Conservation (phyloP, 2,797 vertebrate genomes). For the Leucoraja ocellata region DNA sequence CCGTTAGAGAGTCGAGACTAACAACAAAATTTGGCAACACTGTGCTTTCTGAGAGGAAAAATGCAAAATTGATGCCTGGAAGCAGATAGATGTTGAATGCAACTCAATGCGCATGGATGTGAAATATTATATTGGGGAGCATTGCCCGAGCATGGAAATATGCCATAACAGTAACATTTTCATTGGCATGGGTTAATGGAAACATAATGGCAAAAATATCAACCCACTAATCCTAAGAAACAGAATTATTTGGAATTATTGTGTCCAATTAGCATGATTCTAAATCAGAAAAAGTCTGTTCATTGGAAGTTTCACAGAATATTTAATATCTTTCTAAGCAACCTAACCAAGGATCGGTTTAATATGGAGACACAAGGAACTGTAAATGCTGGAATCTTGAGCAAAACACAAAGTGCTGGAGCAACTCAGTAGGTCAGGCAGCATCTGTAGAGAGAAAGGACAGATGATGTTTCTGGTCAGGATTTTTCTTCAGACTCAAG, state of each 20-base stretch:
- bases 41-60: background rate
- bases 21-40: background rate
- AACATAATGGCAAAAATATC: background rate
- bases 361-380: background rate
- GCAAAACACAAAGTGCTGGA: no score
- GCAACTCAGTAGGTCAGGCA: no score
- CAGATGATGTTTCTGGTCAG: no score
- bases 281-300: background rate
- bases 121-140: background rate
- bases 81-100: background rate
- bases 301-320: background rate
- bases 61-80: background rate
- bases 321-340: background rate
- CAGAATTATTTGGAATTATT: background rate
- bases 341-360: background rate
- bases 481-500: no score
- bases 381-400: no score
- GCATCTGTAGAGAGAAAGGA: no score
- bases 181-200: background rate
- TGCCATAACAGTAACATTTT: background rate
- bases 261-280: background rate
- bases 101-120: background rate
- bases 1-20: background rate
- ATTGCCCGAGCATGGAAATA: background rate
- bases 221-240: background rate